These are phyloP conservation scores for Xenopus petersii DNA, from an alignment of 2,797 vertebrate species.

Conservation along the genomic window DNA sequence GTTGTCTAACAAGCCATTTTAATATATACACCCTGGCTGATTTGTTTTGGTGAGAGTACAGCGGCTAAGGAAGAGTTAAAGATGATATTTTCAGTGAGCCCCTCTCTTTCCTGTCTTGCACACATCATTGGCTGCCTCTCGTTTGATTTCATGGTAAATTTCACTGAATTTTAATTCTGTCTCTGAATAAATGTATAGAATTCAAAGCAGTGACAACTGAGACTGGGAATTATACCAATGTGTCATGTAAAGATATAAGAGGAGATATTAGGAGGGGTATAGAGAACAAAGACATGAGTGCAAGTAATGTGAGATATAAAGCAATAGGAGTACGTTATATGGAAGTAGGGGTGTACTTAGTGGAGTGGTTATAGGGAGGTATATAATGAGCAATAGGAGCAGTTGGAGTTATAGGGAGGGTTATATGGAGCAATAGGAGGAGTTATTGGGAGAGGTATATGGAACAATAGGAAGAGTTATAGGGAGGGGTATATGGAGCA, in stretches of 20 bases:
- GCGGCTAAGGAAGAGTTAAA: too few relatives aligned
- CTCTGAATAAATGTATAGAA: not conserved
- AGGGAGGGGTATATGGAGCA: too few relatives aligned
- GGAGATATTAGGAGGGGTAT: not conserved
- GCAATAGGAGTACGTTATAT: not conserved
- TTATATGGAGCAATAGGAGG: too few relatives aligned
- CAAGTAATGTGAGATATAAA: not conserved
- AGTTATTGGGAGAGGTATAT: too few relatives aligned
- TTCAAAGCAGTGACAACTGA: not conserved
- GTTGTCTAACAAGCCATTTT: not conserved
- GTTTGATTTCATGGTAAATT: conserved; percentile 59
- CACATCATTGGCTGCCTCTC: conserved; percentile 51
- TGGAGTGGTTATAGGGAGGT: not conserved
- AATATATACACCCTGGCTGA: not conserved
- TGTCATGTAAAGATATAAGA: not conserved
- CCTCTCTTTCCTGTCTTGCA: not conserved
- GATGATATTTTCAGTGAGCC: not conserved
- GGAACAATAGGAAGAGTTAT: too few relatives aligned
- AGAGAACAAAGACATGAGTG: not conserved
- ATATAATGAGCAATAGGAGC: not conserved
- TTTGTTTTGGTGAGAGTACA: not conserved
- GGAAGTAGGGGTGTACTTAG: not conserved
- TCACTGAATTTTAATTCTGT: conserved; percentile 54
- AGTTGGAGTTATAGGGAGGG: not conserved
- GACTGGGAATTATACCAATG: not conserved